Conservation (phyloP, 2,113 vertebrate species). For the Clinocottus analis region DNA sequence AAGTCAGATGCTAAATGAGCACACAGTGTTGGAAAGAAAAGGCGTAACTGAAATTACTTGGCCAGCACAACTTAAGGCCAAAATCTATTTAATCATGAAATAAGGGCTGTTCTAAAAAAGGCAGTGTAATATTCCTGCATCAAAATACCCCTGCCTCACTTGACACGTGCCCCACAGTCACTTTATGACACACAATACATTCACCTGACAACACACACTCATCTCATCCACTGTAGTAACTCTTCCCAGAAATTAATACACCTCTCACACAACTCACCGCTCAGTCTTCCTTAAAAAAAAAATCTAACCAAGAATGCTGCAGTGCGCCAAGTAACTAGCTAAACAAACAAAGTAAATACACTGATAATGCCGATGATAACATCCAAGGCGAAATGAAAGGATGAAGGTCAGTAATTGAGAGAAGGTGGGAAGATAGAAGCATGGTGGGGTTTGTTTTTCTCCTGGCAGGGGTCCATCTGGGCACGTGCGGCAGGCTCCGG, state of each 20-base stretch:
- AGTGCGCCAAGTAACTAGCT: conserved; percentile 62
- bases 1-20: conserved; percentile 53
- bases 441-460: conserved; percentile 62
- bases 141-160: conserved; percentile 39
- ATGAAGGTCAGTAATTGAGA: conserved; percentile 78
- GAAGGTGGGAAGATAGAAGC: conserved; percentile 61
- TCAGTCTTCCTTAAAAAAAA: conserved; percentile 23
- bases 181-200: conserved; percentile 64
- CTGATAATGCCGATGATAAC: conserved; percentile 69
- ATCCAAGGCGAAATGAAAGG: conserved; percentile 68
- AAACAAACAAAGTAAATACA: conserved; percentile 74
- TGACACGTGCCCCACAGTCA: conserved; percentile 51
- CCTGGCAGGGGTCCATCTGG: conserved; percentile 70
- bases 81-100: conserved; percentile 78
- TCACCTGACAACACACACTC: conserved; percentile 49
- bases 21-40: conserved; percentile 24
- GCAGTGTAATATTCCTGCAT: conserved; percentile 63
- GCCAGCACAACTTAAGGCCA: conserved; percentile 79
- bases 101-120: conserved; percentile 71
- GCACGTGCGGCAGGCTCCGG: conserved; percentile 68
- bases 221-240: conserved; percentile 50
- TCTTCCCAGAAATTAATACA: conserved; percentile 52
- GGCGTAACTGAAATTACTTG: conserved; percentile 63
- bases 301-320: conserved; percentile 48
- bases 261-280: conserved; percentile 21